phyloP scores from a whole-genome alignment of 2,888 invertebrate genomes.

The Lepidochrysops patricia region DNA sequence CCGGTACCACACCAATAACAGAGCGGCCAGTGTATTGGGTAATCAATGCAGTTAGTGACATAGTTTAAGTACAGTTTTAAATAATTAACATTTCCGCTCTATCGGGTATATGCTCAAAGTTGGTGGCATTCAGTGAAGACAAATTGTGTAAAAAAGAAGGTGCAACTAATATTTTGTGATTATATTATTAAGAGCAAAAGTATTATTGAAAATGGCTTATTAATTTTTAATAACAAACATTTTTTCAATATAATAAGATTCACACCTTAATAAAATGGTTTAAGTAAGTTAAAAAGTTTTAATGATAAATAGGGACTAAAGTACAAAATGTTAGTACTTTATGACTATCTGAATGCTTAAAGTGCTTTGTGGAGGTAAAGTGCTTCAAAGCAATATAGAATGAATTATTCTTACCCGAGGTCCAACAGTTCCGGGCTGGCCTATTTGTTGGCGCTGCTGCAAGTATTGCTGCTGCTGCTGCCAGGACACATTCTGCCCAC shows the following conservation, averaged over 20 bases:
- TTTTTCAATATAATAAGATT: not conserved
- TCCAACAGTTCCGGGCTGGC: conserved; percentile 66
- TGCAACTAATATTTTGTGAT: not conserved
- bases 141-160: not conserved
- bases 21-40: no score
- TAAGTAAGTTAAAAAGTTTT: not conserved
- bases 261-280: not conserved
- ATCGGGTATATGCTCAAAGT: no score
- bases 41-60: no score
- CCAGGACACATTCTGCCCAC: conserved; percentile 64
- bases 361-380: not conserved
- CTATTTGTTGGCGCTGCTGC: conserved; percentile 67
- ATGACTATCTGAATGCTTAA: not conserved
- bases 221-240: not conserved
- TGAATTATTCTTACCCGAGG: conserved; percentile 50
- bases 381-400: not conserved
- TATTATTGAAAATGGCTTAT: not conserved
- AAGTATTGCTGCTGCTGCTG: conserved; percentile 69
- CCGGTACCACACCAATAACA: no score
- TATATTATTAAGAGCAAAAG: not conserved
- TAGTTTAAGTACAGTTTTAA: no score
- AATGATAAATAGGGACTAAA: not conserved
- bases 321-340: not conserved
- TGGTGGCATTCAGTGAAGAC: conserved; percentile 15
- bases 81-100: no score